These are phyloP conservation scores for Pagrus major DNA, from an alignment of 2,113 vertebrate genomes.

Conservation along the genomic window DNA sequence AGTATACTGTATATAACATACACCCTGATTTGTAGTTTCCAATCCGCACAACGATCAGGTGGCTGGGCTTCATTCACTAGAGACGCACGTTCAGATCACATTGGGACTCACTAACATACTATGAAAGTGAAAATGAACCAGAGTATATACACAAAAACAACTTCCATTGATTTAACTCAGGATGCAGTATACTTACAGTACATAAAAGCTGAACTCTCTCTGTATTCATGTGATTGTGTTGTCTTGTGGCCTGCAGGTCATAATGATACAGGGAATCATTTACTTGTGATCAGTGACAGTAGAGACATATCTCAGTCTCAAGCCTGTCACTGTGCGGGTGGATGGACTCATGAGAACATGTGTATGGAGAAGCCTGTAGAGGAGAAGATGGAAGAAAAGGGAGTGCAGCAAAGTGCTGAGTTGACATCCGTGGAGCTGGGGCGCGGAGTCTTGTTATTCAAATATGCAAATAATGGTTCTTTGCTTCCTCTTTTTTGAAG, in stretches of 20 bases:
- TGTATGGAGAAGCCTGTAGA: not conserved
- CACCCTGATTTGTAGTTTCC: conserved; percentile 20
- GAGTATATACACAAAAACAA: not conserved
- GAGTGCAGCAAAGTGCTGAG: conserved; percentile 46
- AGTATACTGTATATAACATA: conserved; percentile 17
- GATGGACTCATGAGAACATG: conserved; percentile 30
- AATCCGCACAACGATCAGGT: conserved; percentile 2
- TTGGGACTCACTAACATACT: not conserved
- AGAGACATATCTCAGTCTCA: conserved; percentile 5
- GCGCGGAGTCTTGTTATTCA: conserved; percentile 46
- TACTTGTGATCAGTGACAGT: not conserved
- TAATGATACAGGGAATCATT: conserved; percentile 10
- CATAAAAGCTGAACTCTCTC: not conserved
- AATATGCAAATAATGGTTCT: conserved; percentile 51
- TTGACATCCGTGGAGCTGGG: conserved; percentile 18
- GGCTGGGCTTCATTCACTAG: conserved; percentile 24
- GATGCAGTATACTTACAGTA: not conserved
- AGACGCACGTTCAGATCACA: conserved; percentile 17
- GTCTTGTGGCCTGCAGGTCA: not conserved
- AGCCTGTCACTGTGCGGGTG: conserved; percentile 15
- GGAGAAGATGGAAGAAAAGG: not conserved
- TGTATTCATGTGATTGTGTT: not conserved
- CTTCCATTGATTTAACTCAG: not conserved
- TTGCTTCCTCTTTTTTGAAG: conserved; percentile 22
- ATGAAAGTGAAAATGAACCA: conserved; percentile 1